Evolutionary conservation across 2,888 invertebrate genomes (phyloP).

Genomic region (Leptodirus hochenwartii): DNA sequence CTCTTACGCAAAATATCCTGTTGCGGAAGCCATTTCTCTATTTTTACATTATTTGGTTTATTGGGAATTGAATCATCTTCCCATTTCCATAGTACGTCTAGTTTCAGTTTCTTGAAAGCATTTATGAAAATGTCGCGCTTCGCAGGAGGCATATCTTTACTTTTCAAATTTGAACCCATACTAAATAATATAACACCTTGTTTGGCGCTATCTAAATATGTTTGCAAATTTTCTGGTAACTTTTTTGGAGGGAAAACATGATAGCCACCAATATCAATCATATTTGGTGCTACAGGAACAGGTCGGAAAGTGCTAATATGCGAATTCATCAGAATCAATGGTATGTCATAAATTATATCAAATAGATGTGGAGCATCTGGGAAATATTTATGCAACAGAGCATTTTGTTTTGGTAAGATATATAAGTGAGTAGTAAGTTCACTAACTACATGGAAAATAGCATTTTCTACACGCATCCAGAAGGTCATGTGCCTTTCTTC

Average conservation of each 20-base stretch:
- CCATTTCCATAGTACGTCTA: conserved; percentile 32
- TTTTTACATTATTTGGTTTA: conserved; percentile 25
- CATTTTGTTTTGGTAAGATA: conserved; percentile 14
- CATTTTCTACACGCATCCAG: conserved; percentile 32
- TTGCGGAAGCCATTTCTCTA: conserved; percentile 28
- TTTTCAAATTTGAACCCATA: conserved; percentile 39
- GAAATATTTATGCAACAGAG: conserved; percentile 16
- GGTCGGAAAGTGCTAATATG: conserved; percentile 32
- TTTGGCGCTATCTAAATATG: conserved; percentile 30
- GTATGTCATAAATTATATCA: conserved; percentile 16
- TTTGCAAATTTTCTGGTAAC: conserved; percentile 29
- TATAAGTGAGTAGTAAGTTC: conserved; percentile 16
- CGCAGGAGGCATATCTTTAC: conserved; percentile 32
- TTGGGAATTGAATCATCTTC: conserved; percentile 25
- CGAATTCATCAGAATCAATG: conserved; percentile 19
- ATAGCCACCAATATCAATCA: conserved; percentile 37
- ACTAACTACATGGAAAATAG: conserved; percentile 22
- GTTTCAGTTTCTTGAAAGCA: conserved; percentile 37
- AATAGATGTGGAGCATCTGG: conserved; percentile 15
- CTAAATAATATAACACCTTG: conserved; percentile 38
- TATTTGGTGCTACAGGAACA: conserved; percentile 32
- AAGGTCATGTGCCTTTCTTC: conserved; percentile 31
- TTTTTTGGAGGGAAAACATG: conserved; percentile 22
- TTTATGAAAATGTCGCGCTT: conserved; percentile 34
- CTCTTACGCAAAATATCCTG: conserved; percentile 17